phyloP scores from a whole-genome alignment of 2,113 vertebrate species.

The Delphinapterus leucas region DNA sequence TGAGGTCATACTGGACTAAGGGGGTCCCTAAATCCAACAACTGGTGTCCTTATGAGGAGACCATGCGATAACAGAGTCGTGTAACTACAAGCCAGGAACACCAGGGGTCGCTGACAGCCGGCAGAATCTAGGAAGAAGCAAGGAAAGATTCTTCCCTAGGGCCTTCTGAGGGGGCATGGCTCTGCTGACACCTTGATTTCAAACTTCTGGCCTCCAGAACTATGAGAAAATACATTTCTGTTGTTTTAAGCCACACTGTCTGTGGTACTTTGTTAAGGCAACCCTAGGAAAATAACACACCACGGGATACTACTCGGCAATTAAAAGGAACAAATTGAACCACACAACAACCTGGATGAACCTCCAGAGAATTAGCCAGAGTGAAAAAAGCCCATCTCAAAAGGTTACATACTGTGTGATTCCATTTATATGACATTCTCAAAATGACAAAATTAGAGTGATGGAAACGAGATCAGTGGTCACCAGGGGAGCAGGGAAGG shows the following conservation, averaged over 20 bases:
- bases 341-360: neutral
- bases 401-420: neutral
- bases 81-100: neutral
- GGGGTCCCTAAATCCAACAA: neutral
- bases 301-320: neutral
- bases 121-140: neutral
- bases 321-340: neutral
- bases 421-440: neutral
- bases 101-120: neutral
- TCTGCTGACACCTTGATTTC: neutral
- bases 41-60: neutral
- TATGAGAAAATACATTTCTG: neutral
- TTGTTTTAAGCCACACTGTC: neutral
- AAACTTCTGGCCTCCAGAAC: neutral
- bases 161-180: neutral
- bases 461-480: neutral
- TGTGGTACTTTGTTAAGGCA: neutral
- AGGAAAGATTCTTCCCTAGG: neutral
- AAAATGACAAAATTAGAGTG: neutral
- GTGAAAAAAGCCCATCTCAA: neutral
- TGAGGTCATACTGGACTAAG: neutral
- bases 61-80: neutral
- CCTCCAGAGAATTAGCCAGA: neutral
- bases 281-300: neutral
- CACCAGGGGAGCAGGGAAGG: neutral